Evolutionary conservation across 2,797 vertebrate genomes (phyloP), one percentile per base, ranked within the genome.

Genomic region (Chelmon rostratus): DNA sequence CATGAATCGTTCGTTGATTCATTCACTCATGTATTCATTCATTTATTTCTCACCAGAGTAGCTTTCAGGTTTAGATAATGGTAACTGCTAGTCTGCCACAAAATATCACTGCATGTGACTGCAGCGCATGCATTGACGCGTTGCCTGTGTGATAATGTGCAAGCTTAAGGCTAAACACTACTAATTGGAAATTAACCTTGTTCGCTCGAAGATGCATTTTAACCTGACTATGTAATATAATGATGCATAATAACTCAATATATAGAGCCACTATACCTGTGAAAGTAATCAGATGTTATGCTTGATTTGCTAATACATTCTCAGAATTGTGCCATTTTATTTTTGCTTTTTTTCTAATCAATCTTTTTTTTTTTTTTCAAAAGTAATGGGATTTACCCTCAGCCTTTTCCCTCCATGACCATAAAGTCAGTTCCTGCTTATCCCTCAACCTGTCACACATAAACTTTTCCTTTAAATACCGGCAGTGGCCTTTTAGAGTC

Each of bases 381-480:
- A 54, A 73, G 52, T 57, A 19, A 57, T 23, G 1, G 46, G 33
- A 56, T 73, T 44, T 68, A 5, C 15, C 40, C 50, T 61, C 44
- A 76, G 65, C 61, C 33, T 74, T 85, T 79, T 68, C 77, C 79
- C 66, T 89, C 71, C 73, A 68, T 66, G 49, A 31, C 64, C 76
- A 69, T 75, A 64, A 84, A 86, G 54, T 65, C 71, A 83, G 77
- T 78, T 84, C 71, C 66, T 81, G 64, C 88, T 90, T 91, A 89
- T 91, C 85, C 83, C 85, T 88, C 58, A 87, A 86, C 89, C 86
- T 88, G 85, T 90, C 82, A 85, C 62, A 71, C 76, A 38, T 88
- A 92, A 90, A 92, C 78, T 66, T 86, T 90, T 85, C 72, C 82
- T 87, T 90, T 90, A 90, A 94, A 93, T 84, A 90, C 79, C 80